These are phyloP conservation scores for Telmatherina bonti DNA, from an alignment of 2,797 vertebrate genomes.

Conservation along the genomic window DNA sequence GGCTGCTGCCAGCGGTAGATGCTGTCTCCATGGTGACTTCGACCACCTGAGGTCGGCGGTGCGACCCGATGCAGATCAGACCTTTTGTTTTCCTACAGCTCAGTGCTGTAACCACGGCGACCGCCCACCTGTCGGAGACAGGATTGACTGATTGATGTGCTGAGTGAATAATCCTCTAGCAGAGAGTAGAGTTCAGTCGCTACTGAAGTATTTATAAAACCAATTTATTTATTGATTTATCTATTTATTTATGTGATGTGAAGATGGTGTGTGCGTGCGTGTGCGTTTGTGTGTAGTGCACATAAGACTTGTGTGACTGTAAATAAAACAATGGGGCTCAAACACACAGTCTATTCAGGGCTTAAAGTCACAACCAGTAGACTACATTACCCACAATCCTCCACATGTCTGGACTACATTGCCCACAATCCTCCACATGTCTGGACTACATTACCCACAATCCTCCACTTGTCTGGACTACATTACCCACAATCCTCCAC, in stretches of 20 bases:
- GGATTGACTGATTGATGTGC: conserved; percentile 8
- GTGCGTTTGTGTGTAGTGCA: conserved; percentile 44
- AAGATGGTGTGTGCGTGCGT: conserved; percentile 38
- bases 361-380: conserved; percentile 57
- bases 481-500: background rate
- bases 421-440: conserved; percentile 10
- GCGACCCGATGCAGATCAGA: conserved; percentile 21
- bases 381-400: conserved; percentile 22
- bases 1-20: background rate
- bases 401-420: conserved; percentile 47
- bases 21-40: conserved; percentile 13
- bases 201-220: conserved; percentile 61
- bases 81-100: conserved; percentile 1
- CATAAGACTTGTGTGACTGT: conserved; percentile 74
- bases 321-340: conserved; percentile 76
- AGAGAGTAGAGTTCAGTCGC: conserved; percentile 53
- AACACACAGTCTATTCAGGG: conserved; percentile 78
- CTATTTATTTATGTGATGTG: conserved; percentile 49
- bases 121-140: background rate
- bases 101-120: conserved; percentile 24
- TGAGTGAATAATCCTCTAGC: conserved; percentile 23
- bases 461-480: conserved; percentile 2
- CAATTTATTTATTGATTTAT: no score
- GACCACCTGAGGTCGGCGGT: background rate
- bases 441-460: conserved; percentile 26